phyloP scores from a whole-genome alignment of 2,113 vertebrate genomes.

The Beaufortia kweichowensis region DNA sequence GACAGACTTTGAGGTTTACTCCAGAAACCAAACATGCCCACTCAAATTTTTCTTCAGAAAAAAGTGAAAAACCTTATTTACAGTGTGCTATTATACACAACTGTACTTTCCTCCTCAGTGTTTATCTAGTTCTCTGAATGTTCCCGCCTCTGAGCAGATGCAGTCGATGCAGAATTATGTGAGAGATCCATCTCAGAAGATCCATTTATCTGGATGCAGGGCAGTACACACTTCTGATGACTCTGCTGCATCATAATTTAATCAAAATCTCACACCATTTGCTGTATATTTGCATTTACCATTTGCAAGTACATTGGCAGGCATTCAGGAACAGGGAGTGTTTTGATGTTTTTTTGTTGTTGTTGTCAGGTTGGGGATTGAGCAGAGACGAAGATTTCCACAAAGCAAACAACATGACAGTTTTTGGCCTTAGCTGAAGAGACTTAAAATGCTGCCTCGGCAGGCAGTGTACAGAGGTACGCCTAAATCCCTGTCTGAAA shows the following conservation, averaged over 20 bases:
- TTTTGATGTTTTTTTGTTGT: neutral
- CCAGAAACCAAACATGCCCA: too few relatives aligned
- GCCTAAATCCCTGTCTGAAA: too few relatives aligned
- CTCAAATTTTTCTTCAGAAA: too few relatives aligned
- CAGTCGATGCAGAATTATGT: constrained; percentile 31
- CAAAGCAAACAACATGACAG: neutral
- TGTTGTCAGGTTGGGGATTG: neutral
- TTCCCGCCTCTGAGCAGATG: constrained; percentile 26
- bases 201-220: neutral
- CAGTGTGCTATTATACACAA: too few relatives aligned
- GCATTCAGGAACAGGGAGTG: neutral
- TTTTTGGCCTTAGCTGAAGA: neutral
- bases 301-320: constrained; percentile 20
- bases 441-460: neutral
- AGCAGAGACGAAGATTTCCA: neutral
- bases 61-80: too few relatives aligned
- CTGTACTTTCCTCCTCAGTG: neutral
- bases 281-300: constrained; percentile 19
- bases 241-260: neutral
- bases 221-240: neutral
- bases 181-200: constrained; percentile 32
- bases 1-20: too few relatives aligned
- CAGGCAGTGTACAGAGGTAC: too few relatives aligned
- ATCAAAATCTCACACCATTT: constrained; percentile 20
- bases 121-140: constrained; percentile 2